Evolutionary conservation across 2,888 invertebrate species (phyloP).

Genomic region (Clanis bilineata): DNA sequence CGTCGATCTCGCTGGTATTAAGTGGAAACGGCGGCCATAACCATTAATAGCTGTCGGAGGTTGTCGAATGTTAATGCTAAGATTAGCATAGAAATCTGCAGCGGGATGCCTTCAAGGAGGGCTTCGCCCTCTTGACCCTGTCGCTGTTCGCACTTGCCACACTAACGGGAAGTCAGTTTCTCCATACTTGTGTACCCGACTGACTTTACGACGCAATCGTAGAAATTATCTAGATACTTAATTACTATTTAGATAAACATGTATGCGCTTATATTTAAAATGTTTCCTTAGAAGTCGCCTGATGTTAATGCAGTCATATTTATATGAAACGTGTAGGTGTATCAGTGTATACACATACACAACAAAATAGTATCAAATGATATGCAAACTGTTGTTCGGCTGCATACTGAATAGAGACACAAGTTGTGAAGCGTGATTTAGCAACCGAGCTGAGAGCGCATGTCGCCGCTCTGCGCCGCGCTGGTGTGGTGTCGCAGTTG

Average conservation of each 20-base stretch:
- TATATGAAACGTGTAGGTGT: not conserved
- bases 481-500: slow-evolving; percentile 46
- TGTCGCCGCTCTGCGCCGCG: no score
- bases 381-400: not conserved
- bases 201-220: slow-evolving; percentile 48
- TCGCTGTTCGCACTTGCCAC: slow-evolving; percentile 69
- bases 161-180: slow-evolving; percentile 75
- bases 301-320: not conserved
- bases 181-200: slow-evolving; percentile 45
- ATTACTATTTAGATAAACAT: slow-evolving; percentile 36
- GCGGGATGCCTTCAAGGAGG: slow-evolving; percentile 67
- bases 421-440: slow-evolving; percentile 26
- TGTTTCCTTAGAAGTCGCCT: not conserved
- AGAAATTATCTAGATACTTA: slow-evolving; percentile 46
- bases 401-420: not conserved
- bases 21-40: slow-evolving; percentile 68
- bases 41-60: slow-evolving; percentile 75
- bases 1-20: slow-evolving; percentile 47
- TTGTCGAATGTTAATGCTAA: slow-evolving; percentile 67
- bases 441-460: slow-evolving; percentile 31
- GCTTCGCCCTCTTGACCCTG: slow-evolving; percentile 77
- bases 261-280: slow-evolving; percentile 10
- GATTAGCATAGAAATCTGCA: slow-evolving; percentile 79
- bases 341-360: not conserved
- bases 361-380: slow-evolving; percentile 1